Conservation (phyloP, 1,140 invertebrate genomes). For the Conopomorpha cramerella region DNA sequence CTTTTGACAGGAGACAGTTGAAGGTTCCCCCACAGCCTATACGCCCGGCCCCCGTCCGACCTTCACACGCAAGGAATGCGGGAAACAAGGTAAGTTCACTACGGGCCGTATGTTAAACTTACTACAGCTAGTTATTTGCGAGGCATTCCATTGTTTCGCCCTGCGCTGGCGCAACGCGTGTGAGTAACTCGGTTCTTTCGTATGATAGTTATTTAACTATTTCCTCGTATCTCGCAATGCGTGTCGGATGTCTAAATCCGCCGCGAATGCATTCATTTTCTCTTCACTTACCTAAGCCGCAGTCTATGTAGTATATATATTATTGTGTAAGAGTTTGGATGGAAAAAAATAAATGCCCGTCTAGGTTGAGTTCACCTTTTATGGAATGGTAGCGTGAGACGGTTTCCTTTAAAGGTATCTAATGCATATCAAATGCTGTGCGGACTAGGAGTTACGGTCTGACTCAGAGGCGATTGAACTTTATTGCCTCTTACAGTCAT, state of each 20-base stretch:
- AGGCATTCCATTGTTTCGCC: background rate
- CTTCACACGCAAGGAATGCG: constrained; percentile 27
- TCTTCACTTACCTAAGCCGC: background rate
- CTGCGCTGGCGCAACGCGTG: constrained; percentile 4
- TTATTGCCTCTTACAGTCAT: background rate
- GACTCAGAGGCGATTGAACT: background rate
- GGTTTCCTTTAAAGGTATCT: constrained; percentile 34
- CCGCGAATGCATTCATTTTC: constrained; percentile 14
- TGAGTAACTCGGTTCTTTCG: constrained; percentile 11
- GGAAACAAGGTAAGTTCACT: constrained; percentile 39
- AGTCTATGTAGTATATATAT: background rate
- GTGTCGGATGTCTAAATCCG: constrained; percentile 36
- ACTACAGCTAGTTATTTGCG: no score
- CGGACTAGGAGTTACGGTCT: constrained; percentile 15
- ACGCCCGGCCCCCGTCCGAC: constrained; percentile 44
- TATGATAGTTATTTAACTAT: constrained; percentile 19
- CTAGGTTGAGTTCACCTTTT: constrained; percentile 21
- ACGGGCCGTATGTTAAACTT: no score
- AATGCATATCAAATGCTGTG: constrained; percentile 36
- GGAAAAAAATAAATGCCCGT: constrained; percentile 16
- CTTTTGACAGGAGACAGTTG: constrained; percentile 46
- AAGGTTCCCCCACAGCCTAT: constrained; percentile 51
- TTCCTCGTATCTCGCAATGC: constrained; percentile 37
- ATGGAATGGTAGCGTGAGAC: constrained; percentile 15
- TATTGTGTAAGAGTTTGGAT: background rate